phyloP scores from a whole-genome alignment of 2,888 invertebrate genomes.

The Bombyx huttoni region DNA sequence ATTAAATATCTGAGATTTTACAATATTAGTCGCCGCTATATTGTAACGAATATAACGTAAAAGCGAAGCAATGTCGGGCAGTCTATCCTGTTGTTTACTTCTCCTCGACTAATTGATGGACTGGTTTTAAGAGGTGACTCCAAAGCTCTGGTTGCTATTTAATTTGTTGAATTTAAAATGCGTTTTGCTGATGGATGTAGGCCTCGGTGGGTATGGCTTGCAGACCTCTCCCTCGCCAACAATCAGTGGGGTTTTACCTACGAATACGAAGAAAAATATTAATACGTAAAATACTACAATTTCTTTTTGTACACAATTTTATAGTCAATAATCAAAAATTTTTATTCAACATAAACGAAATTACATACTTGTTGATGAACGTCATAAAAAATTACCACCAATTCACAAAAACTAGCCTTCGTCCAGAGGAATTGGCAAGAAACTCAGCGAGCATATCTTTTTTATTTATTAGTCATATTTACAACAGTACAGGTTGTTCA shows the following conservation, averaged over 20 bases:
- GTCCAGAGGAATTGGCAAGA: too few species aligned
- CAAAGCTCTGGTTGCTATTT: slow-evolving; percentile 20
- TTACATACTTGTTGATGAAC: too few species aligned
- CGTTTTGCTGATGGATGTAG: slow-evolving; percentile 17
- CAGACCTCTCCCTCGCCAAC: slow-evolving; percentile 33
- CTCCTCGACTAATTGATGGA: slow-evolving; percentile 22
- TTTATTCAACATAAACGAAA: too few species aligned
- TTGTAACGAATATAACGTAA: slow-evolving; percentile 25
- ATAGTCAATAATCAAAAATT: too few species aligned
- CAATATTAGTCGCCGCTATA: slow-evolving; percentile 12
- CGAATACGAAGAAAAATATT: background rate
- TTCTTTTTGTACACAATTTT: too few species aligned
- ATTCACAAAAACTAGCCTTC: too few species aligned
- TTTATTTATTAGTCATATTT: too few species aligned
- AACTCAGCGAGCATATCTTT: too few species aligned
- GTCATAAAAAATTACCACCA: too few species aligned
- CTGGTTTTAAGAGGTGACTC: slow-evolving; percentile 18
- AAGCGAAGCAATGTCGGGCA: slow-evolving; percentile 28
- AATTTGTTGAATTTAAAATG: slow-evolving; percentile 18
- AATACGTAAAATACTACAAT: slow-evolving; percentile 2
- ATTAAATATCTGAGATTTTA: slow-evolving; percentile 18
- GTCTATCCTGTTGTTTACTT: slow-evolving; percentile 16
- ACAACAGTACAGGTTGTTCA: too few species aligned
- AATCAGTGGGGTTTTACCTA: slow-evolving; percentile 65
- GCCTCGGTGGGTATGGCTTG: slow-evolving; percentile 18